Evolutionary conservation across 2,797 vertebrate genomes (phyloP), one percentile per base, ranked within the genome.

Genomic region (Sebastes steindachneri): DNA sequence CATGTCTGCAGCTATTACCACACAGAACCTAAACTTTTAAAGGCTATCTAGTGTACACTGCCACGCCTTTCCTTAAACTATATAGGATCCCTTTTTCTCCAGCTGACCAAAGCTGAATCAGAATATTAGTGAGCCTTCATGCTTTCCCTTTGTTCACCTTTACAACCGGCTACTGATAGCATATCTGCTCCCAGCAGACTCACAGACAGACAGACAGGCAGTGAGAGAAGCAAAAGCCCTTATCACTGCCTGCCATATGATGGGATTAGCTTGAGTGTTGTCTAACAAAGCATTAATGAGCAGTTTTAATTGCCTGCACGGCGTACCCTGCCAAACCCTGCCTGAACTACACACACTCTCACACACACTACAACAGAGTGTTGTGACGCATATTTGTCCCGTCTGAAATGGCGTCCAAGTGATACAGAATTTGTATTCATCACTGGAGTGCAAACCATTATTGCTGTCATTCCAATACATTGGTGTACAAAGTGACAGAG

Each of bases 231-330:
- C 75, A 91, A 91, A 93, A 83, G 89, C 88, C 77, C 92, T 95
- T 95, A 95, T 95, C 95, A 58, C 87, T 83, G 88, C 77, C 73
- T 84, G 84, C 89, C 95, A 95, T 92, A 94, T 91, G 91, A 93
- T 85, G 85, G 94, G 91, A 94, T 95, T 92, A 93, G 91, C 83
- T 84, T 76, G 89, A 89, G 89, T 88, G 89, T 92, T 93, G 90
- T 91, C 89, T 91, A 89, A 93, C 91, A 92, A 93, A 90, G 90
- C 93, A 92, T 90, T 94, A 95, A 93, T 94, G 93, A 91, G 90
- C 88, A 88, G 80, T 91, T 95, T 95, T 93, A 95, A 94, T 94
- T 94, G 93, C 91, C 91, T 93, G 85, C 90, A 89, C 68, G 60
- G 75, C 78, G 80, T 82, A 84, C 66, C 28, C 84, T 82, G 89